phyloP scores from a whole-genome alignment of 2,888 invertebrate genomes.

The Epiblema foenella region DNA sequence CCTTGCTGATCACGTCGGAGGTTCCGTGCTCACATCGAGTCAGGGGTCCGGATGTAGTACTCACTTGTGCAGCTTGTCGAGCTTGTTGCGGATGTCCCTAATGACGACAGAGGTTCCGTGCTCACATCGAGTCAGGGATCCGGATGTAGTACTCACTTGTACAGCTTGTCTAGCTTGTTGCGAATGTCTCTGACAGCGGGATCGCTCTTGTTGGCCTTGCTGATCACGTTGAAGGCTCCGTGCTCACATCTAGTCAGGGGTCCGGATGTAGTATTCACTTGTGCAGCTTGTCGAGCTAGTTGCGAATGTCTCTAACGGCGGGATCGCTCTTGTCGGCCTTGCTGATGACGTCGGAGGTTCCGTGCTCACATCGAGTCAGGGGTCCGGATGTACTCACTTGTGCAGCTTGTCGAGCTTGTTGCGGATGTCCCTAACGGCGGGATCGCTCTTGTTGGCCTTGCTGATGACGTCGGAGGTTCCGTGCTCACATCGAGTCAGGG shows the following conservation, averaged over 20 bases:
- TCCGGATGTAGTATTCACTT: constrained; percentile 71
- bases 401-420: no score
- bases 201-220: constrained; percentile 95
- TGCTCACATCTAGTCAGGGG: no score
- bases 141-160: constrained; percentile 79
- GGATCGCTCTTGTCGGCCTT: constrained; percentile 96
- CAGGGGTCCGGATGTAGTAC: no score
- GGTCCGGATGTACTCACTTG: no score
- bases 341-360: constrained; percentile 97
- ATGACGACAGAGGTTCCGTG: constrained; percentile 96
- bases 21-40: no score
- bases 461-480: no score
- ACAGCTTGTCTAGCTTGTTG: constrained; percentile 95
- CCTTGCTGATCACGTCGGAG: no score
- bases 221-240: constrained; percentile 97
- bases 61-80: constrained; percentile 88
- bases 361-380: no score
- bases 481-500: no score
- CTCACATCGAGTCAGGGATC: no score
- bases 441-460: no score
- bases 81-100: constrained; percentile 95
- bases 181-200: constrained; percentile 97
- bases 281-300: constrained; percentile 96
- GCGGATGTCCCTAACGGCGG: no score
- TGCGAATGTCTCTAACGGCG: constrained; percentile 95